phyloP scores from a whole-genome alignment of 2,888 invertebrate genomes.

The Hylaea fasciaria region DNA sequence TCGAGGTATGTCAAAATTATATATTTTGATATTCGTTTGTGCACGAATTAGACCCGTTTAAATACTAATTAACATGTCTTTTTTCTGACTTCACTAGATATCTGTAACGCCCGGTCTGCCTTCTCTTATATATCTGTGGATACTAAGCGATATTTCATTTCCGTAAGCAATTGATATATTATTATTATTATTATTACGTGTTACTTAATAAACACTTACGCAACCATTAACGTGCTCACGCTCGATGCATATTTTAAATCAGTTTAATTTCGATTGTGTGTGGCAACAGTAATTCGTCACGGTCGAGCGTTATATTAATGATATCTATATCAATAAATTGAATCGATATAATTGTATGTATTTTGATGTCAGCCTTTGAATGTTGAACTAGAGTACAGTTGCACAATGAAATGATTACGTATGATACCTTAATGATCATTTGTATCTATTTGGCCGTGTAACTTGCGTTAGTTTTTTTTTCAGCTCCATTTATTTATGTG shows the following conservation, averaged over 20 bases:
- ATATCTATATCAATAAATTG: constrained; percentile 38
- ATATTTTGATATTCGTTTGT: too few relatives aligned
- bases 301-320: constrained; percentile 38
- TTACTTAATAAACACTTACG: constrained; percentile 33
- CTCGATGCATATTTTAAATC: constrained; percentile 24
- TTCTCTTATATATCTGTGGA: too few relatives aligned
- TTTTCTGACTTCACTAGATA: too few relatives aligned
- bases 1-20: too few relatives aligned
- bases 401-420: constrained; percentile 2
- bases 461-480: background rate
- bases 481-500: background rate
- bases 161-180: constrained; percentile 30
- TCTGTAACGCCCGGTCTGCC: too few relatives aligned
- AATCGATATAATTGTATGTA: constrained; percentile 27
- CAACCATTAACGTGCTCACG: constrained; percentile 26
- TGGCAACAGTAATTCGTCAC: constrained; percentile 40
- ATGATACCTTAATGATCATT: background rate
- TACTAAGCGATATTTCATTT: constrained; percentile 29
- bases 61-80: too few relatives aligned
- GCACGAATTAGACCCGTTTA: too few relatives aligned
- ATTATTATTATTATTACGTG: constrained; percentile 7
- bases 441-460: background rate
- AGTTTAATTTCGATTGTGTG: constrained; percentile 30
- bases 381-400: constrained; percentile 8
- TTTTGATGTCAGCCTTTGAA: constrained; percentile 20